Evolutionary conservation across 2,113 vertebrate genomes (phyloP).

Genomic region (Dinomys branickii): DNA sequence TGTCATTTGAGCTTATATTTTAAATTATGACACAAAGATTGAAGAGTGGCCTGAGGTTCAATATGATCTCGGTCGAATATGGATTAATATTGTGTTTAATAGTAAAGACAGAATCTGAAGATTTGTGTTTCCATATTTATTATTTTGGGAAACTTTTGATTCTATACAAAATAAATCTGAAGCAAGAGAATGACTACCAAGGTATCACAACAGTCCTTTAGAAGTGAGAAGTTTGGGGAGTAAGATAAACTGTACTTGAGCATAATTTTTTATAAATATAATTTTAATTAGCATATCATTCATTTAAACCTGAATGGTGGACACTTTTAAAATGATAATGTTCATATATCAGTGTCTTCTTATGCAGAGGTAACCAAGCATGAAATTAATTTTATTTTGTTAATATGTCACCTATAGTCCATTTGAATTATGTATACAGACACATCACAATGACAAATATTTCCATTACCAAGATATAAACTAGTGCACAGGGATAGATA

Average conservation of each 20-base stretch:
- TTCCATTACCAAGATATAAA: not conserved
- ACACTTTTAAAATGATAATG: not conserved
- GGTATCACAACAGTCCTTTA: not conserved
- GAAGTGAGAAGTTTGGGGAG: not conserved
- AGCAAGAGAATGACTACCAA: not conserved
- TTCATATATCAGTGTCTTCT: not conserved
- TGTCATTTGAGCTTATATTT: not conserved
- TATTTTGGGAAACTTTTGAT: not conserved
- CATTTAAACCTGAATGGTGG: not conserved
- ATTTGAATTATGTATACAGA: not conserved
- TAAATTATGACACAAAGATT: not conserved
- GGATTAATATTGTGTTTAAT: not conserved
- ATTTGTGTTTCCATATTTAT: not conserved
- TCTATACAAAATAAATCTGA: not conserved
- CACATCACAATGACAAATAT: not conserved
- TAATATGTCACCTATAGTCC: not conserved
- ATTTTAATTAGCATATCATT: not conserved
- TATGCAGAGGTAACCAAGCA: not conserved
- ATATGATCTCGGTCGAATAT: not conserved
- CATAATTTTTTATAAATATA: not conserved
- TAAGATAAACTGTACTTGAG: not conserved
- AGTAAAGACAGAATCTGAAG: not conserved
- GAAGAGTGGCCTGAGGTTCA: not conserved
- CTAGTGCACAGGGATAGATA: not conserved
- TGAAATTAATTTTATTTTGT: conserved; percentile 26